Percentiles rank a stretch among this genome's conserved stretches.
Evolutionary conservation across 2,797 vertebrate genomes (phyloP).

Genomic region (Vipera ursinii): DNA sequence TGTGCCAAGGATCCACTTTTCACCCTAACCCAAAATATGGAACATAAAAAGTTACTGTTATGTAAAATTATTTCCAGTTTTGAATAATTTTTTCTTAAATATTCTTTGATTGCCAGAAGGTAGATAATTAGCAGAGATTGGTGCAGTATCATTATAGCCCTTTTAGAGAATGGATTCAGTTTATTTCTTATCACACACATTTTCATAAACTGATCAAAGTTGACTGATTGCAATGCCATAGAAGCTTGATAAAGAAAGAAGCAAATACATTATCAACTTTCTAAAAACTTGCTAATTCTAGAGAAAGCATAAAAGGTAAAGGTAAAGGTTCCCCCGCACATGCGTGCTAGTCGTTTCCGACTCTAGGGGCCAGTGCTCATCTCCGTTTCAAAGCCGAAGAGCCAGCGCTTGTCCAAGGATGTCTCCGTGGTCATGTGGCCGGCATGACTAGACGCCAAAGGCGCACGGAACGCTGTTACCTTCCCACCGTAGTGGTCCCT

Average conservation of each 20-base stretch:
- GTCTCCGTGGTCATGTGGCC: too few relatives aligned
- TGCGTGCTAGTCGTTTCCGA: too few relatives aligned
- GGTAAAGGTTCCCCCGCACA: too few relatives aligned
- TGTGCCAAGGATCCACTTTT: background rate
- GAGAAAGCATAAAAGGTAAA: background rate
- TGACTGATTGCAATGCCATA: background rate
- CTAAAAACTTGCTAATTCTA: slow-evolving; percentile 13
- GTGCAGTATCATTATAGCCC: background rate
- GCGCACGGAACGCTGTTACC: too few relatives aligned
- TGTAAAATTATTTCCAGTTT: background rate
- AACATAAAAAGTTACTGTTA: background rate
- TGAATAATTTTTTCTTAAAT: background rate
- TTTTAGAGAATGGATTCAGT: background rate
- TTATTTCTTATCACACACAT: background rate
- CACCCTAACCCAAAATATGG: background rate
- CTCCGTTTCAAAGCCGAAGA: too few relatives aligned
- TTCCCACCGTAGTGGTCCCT: too few relatives aligned
- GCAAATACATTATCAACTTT: background rate
- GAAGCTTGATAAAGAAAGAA: background rate
- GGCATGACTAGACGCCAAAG: too few relatives aligned
- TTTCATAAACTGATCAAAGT: background rate
- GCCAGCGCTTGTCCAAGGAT: too few relatives aligned
- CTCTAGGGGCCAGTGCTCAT: too few relatives aligned
- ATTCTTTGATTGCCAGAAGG: background rate
- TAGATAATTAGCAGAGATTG: background rate